Percentiles rank a stretch among this genome's conserved stretches.
Evolutionary conservation across 2,797 vertebrate species (phyloP).

Genomic region (Sciurus carolinensis): DNA sequence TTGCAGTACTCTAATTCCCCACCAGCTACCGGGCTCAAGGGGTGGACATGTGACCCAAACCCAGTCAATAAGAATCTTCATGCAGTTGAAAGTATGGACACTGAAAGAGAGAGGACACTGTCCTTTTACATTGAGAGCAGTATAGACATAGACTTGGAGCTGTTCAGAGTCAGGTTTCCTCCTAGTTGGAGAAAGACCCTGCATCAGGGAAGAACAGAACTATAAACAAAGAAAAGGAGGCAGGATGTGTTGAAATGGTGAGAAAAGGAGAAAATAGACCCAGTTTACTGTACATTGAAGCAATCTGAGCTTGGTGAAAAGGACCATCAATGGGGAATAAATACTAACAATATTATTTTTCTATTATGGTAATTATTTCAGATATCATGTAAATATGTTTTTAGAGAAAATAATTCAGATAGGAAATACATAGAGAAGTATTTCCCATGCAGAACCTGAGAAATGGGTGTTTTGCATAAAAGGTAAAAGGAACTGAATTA

Average conservation of each 20-base stretch:
- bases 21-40: neutral
- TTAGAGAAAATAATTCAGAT: neutral
- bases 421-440: constrained; percentile 32
- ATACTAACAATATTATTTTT: neutral
- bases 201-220: neutral
- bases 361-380: neutral
- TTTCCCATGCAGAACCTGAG: constrained; percentile 18
- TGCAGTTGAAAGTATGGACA: neutral
- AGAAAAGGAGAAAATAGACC: neutral
- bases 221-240: neutral
- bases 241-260: neutral
- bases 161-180: neutral
- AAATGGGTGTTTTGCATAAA: neutral
- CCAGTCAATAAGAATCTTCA: neutral
- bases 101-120: neutral
- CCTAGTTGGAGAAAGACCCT: neutral
- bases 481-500: neutral
- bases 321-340: neutral
- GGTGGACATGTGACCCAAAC: neutral
- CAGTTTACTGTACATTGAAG: neutral
- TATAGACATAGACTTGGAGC: neutral
- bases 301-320: neutral
- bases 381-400: neutral
- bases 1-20: neutral
- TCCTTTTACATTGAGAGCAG: neutral